phyloP scores from a whole-genome alignment of 2,113 vertebrate species.

The Myanophis thanlyinensis region DNA sequence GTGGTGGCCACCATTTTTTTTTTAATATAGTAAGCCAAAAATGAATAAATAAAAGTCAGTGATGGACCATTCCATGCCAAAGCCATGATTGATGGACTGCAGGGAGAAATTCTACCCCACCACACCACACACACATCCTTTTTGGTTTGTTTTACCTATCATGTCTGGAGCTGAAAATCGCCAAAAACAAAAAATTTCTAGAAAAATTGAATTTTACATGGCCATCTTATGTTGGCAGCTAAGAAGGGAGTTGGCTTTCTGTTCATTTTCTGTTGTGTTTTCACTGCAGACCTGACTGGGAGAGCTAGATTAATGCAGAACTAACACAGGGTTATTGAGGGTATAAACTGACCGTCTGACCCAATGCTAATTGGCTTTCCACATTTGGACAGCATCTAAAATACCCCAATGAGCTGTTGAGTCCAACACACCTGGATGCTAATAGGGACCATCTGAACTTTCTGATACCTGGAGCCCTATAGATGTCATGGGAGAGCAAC shows the following conservation, averaged over 20 bases:
- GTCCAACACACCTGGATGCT: not conserved
- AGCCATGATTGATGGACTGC: not conserved
- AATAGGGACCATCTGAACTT: not conserved
- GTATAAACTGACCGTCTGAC: not conserved
- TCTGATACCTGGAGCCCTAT: not conserved
- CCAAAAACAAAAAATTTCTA: not conserved
- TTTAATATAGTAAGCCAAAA: not conserved
- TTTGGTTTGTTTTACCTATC: not conserved
- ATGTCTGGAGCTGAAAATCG: not conserved
- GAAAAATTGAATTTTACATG: not conserved
- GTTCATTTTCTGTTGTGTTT: not conserved
- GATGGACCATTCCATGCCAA: not conserved
- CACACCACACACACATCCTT: not conserved
- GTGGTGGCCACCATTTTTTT: not conserved
- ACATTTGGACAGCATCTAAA: not conserved
- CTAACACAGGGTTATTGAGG: not conserved
- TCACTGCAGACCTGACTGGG: not conserved
- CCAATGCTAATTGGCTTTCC: not conserved
- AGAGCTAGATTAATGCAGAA: not conserved
- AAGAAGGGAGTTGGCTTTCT: not conserved
- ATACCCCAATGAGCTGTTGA: not conserved
- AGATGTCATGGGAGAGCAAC: not conserved
- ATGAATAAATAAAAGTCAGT: not conserved
- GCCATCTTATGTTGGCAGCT: not conserved
- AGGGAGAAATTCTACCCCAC: not conserved